A percentile compares a stretch with the other conserved stretches of the same genome.
Conservation (phyloP, 2,888 invertebrate species). For the Pristionchus arcanus region DNA sequence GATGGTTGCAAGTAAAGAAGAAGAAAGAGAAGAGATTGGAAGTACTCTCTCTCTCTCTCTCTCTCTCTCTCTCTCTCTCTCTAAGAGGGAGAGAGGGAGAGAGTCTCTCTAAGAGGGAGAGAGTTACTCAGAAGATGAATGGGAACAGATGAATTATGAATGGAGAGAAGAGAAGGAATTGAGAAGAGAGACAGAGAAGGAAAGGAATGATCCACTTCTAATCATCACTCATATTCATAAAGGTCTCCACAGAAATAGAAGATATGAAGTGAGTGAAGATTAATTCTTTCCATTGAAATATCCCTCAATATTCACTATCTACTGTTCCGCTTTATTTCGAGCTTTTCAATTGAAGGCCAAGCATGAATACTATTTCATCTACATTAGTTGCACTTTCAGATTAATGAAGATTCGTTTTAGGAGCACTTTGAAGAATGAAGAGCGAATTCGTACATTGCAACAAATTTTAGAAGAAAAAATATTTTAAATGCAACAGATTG, state of each 20-base stretch:
- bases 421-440: background rate
- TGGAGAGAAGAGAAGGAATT: constrained; percentile 6
- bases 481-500: background rate
- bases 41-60: background rate
- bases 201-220: background rate
- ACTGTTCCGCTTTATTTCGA: background rate
- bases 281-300: constrained; percentile 12
- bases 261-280: background rate
- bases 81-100: too few relatives aligned
- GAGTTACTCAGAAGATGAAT: constrained; percentile 21
- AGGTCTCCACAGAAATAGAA: background rate
- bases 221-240: background rate
- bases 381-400: background rate
- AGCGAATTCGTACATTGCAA: background rate
- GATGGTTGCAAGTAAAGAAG: constrained; percentile 5
- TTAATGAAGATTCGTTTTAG: background rate
- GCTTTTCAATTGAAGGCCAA: background rate
- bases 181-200: constrained; percentile 25
- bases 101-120: background rate
- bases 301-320: background rate
- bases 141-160: constrained; percentile 20
- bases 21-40: background rate
- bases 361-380: background rate
- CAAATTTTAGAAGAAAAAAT: background rate
- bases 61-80: too few relatives aligned